Percentiles rank a stretch among this genome's conserved stretches.
These are phyloP conservation scores for Enteromius anoplus DNA, from an alignment of 2,797 vertebrate species.

Conservation along the genomic window DNA sequence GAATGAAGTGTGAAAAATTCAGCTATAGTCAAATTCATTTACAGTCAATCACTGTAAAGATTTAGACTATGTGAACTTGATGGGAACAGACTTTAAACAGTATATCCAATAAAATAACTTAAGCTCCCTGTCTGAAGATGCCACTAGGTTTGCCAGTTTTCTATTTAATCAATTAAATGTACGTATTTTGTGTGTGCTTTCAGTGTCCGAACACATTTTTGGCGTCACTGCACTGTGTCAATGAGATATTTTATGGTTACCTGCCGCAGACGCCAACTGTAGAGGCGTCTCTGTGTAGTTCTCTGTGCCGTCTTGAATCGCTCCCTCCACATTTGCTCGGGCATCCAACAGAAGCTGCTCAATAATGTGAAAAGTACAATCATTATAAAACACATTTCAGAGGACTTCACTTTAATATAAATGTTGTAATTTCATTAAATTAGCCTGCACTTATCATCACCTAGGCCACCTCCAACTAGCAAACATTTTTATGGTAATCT, in stretches of 20 bases:
- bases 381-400: background rate
- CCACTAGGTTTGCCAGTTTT: background rate
- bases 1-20: background rate
- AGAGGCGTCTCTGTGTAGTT: constrained; percentile 84
- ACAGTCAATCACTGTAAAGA: too few species aligned
- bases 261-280: constrained; percentile 82
- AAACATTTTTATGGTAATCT: constrained; percentile 43
- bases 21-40: too few species aligned
- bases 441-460: background rate
- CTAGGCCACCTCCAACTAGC: constrained; percentile 1
- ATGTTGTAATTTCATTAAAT: constrained; percentile 11
- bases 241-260: constrained; percentile 60
- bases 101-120: background rate
- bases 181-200: background rate
- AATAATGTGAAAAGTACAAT: constrained; percentile 12
- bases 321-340: constrained; percentile 78
- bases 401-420: constrained; percentile 7
- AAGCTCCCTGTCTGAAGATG: background rate
- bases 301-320: constrained; percentile 77
- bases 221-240: background rate
- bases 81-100: background rate
- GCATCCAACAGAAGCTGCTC: constrained; percentile 80
- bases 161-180: background rate
- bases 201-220: background rate
- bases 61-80: background rate